Evolutionary conservation across 2,797 vertebrate species (phyloP).

Genomic region (Dendrocincla tyrannina): DNA sequence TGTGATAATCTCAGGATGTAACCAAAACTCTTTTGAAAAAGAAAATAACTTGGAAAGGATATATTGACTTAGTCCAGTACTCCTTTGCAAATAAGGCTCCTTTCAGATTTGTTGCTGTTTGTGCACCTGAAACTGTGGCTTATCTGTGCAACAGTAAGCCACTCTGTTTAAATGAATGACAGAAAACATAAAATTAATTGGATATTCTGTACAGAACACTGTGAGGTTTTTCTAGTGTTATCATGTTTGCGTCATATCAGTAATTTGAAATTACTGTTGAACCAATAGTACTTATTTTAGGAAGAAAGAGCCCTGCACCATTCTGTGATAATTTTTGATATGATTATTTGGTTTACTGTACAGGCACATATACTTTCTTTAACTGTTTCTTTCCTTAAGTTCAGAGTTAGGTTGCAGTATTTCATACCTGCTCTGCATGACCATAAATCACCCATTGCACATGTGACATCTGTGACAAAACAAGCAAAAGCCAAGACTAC

Average conservation of each 20-base stretch:
- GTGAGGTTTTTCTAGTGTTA: neutral
- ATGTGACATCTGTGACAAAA: neutral
- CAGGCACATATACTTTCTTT: neutral
- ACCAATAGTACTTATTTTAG: neutral
- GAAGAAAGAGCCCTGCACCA: neutral
- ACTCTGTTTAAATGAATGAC: neutral
- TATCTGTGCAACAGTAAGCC: neutral
- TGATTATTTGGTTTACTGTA: neutral
- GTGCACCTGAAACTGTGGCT: conserved; percentile 21
- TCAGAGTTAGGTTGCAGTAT: neutral
- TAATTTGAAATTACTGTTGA: conserved; percentile 1
- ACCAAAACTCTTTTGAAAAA: neutral
- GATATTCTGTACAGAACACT: neutral
- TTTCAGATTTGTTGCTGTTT: conserved; percentile 16
- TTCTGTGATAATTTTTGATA: neutral
- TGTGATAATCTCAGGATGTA: neutral
- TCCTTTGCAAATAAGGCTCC: neutral
- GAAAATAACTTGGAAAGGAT: neutral
- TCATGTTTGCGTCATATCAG: neutral
- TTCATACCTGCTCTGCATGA: neutral
- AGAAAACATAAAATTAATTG: neutral
- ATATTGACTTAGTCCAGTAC: neutral
- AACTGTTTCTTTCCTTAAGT: neutral
- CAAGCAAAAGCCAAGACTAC: neutral
- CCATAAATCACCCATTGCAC: neutral